Conservation (phyloP, 2,113 vertebrate genomes). For the Sapajus apella region DNA sequence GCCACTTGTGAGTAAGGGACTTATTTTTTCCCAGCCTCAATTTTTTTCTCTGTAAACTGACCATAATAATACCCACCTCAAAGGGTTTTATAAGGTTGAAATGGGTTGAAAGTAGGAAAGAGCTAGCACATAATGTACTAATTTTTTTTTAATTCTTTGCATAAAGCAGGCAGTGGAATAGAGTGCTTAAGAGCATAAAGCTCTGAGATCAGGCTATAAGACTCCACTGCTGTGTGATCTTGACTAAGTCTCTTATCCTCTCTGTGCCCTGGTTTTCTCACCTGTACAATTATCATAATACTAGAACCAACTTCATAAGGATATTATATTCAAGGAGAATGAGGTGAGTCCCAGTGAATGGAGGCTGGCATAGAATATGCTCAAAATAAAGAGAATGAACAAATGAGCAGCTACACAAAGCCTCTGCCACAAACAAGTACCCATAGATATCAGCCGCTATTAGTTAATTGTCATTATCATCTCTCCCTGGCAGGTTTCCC, state of each 20-base stretch:
- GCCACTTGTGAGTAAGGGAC: neutral
- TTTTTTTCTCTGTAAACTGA: neutral
- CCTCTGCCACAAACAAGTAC: too few species aligned
- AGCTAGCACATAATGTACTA: rapidly evolving
- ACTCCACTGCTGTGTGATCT: neutral
- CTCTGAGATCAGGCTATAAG: neutral
- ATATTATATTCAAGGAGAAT: neutral
- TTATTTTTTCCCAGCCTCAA: neutral
- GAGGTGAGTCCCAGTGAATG: neutral
- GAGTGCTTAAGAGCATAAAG: neutral
- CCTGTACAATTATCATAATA: neutral
- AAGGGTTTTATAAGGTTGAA: neutral
- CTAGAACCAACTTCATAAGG: neutral
- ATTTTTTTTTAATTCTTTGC: neutral
- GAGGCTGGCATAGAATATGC: neutral
- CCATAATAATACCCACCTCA: neutral
- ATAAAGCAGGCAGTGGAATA: neutral
- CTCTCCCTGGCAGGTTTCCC: neutral
- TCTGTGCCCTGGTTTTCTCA: neutral
- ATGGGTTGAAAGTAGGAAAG: neutral
- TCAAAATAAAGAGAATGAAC: neutral
- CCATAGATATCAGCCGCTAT: neutral
- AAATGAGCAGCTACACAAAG: neutral
- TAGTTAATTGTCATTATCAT: neutral
- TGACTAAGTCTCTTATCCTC: neutral